Percentiles rank a stretch among this genome's conserved stretches.
phyloP scores from a whole-genome alignment of 1,140 invertebrate genomes.

The Trichoplusia ni region DNA sequence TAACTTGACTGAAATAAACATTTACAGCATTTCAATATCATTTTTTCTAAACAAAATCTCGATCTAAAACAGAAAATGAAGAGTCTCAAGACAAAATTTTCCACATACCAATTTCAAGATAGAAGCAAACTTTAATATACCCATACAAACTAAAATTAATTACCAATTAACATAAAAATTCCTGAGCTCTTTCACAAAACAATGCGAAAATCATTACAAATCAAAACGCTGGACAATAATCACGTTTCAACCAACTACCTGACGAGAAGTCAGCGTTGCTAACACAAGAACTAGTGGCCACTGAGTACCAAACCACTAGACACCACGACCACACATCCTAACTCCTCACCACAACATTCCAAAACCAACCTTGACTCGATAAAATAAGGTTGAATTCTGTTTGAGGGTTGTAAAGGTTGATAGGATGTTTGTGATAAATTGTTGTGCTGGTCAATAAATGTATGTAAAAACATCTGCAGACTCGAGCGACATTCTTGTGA shows the following conservation, averaged over 20 bases:
- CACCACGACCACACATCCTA: background rate
- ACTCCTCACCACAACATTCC: background rate
- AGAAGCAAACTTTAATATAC: background rate
- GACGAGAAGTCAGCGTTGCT: slow-evolving; percentile 8
- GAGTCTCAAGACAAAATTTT: too few species aligned
- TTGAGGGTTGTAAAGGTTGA: background rate
- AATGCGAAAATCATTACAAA: slow-evolving; percentile 36
- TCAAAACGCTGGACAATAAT: slow-evolving; percentile 39
- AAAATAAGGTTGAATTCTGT: background rate
- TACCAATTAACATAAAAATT: slow-evolving; percentile 19
- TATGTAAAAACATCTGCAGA: slow-evolving; percentile 65
- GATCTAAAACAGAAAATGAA: too few species aligned
- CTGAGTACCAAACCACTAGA: slow-evolving; percentile 10
- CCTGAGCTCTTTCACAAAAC: background rate
- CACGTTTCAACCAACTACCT: slow-evolving; percentile 37
- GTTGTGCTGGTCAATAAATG: slow-evolving; percentile 61
- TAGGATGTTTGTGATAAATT: slow-evolving; percentile 5
- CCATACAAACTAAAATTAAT: slow-evolving; percentile 1
- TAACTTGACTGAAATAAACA: too few species aligned
- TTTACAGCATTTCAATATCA: too few species aligned
- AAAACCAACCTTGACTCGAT: background rate
- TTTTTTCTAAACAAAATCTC: too few species aligned
- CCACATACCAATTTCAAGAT: too few species aligned
- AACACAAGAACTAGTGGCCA: slow-evolving; percentile 26
- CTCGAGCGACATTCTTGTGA: slow-evolving; percentile 63